phyloP scores from a whole-genome alignment of 2,888 invertebrate genomes.

The Amblyjoppa proteus region DNA sequence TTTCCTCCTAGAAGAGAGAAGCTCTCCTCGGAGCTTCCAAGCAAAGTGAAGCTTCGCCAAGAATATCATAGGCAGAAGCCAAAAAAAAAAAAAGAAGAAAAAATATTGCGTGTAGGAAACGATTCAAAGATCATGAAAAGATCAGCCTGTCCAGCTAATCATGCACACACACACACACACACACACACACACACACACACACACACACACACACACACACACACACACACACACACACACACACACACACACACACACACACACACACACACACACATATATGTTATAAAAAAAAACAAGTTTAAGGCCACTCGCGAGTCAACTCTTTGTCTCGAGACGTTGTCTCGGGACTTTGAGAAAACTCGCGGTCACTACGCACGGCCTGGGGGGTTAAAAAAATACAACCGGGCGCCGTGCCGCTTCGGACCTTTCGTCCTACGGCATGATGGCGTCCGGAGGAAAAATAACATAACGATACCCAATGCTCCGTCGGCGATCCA shows the following conservation, averaged over 20 bases:
- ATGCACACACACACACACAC: too few species aligned
- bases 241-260: too few species aligned
- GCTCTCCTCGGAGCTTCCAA: neutral
- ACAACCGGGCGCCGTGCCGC: slow-evolving; percentile 9
- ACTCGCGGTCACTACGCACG: neutral
- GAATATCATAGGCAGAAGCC: neutral
- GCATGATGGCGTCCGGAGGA: neutral
- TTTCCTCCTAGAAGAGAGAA: neutral
- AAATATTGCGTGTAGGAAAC: too few species aligned
- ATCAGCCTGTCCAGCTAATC: too few species aligned
- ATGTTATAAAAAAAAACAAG: neutral
- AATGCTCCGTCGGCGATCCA: too few species aligned
- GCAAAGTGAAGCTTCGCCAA: neutral
- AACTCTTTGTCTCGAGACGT: neutral
- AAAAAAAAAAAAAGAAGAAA: too few species aligned
- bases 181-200: too few species aligned
- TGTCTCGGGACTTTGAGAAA: neutral
- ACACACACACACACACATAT: neutral
- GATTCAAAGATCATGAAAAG: too few species aligned
- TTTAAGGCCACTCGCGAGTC: too few species aligned
- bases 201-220: too few species aligned
- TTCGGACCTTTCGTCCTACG: slow-evolving; percentile 11
- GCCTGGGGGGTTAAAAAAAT: neutral
- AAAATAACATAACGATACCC: too few species aligned
- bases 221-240: too few species aligned